Conservation (phyloP, 2,797 vertebrate genomes). For the Acanthurus tractus region DNA sequence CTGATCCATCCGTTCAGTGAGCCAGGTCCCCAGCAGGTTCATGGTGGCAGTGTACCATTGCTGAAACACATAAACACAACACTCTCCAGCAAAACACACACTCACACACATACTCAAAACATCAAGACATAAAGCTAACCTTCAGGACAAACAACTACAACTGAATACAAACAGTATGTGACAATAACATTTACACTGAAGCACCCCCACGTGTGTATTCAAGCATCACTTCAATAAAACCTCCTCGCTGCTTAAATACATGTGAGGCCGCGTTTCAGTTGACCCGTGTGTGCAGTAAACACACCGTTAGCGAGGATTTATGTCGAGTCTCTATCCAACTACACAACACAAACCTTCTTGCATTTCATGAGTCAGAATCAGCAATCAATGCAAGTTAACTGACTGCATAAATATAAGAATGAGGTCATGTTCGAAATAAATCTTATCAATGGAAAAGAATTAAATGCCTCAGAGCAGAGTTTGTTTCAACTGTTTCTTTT, state of each 20-base stretch:
- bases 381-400: constrained; percentile 29
- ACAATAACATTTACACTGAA: constrained; percentile 19
- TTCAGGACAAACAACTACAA: constrained; percentile 28
- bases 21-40: constrained; percentile 98
- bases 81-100: constrained; percentile 92
- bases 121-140: constrained; percentile 49
- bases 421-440: constrained; percentile 18
- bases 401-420: background rate
- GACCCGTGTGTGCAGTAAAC: constrained; percentile 9
- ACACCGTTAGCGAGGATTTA: constrained; percentile 7
- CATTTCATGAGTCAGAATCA: constrained; percentile 32
- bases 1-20: constrained; percentile 99
- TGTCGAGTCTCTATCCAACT: background rate
- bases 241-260: background rate
- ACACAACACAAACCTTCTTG: constrained; percentile 20
- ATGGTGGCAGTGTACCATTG: constrained; percentile 99
- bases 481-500: constrained; percentile 8
- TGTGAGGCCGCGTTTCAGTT: constrained; percentile 12
- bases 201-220: constrained; percentile 23
- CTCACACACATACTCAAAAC: constrained; percentile 74
- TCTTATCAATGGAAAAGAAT: constrained; percentile 1
- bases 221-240: constrained; percentile 29
- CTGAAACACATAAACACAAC: constrained; percentile 95
- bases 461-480: background rate
- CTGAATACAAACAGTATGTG: constrained; percentile 20